These are phyloP conservation scores for Alligator mississippiensis DNA, from an alignment of 2,113 vertebrate species.

Conservation along the genomic window DNA sequence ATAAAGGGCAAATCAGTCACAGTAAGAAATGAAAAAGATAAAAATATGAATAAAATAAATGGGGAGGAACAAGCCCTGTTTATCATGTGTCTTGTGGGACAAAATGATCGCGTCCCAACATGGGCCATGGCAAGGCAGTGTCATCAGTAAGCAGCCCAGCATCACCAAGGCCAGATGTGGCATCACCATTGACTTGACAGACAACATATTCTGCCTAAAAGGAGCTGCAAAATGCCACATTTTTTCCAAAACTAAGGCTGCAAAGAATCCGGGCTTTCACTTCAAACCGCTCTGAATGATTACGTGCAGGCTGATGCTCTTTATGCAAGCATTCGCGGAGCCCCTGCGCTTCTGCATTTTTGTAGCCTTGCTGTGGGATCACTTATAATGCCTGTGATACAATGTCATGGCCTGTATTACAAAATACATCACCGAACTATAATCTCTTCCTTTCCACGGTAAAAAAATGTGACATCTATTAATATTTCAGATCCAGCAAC, in stretches of 20 bases:
- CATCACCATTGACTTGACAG: background rate
- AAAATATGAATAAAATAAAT: background rate
- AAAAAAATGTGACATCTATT: background rate
- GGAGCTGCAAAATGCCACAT: background rate
- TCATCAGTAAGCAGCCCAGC: background rate
- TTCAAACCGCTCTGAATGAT: conserved; percentile 15
- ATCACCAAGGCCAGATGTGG: background rate
- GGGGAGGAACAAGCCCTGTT: background rate
- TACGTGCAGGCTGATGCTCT: background rate
- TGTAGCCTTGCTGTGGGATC: background rate
- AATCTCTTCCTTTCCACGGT: conserved; percentile 2
- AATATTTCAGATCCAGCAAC: conserved; percentile 15
- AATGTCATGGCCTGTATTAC: conserved; percentile 36
- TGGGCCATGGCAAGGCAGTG: background rate
- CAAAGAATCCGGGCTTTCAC: background rate
- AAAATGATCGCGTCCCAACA: background rate
- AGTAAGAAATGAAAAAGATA: too few relatives aligned
- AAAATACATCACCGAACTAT: conserved; percentile 28
- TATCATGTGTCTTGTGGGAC: background rate
- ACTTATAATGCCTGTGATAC: conserved; percentile 47
- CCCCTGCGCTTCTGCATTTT: conserved; percentile 28
- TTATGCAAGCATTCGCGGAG: conserved; percentile 44
- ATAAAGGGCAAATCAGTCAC: too few relatives aligned
- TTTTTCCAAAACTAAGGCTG: background rate
- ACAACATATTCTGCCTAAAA: background rate